Conservation (phyloP, 2,113 vertebrate genomes). For the Patagioenas fasciata region DNA sequence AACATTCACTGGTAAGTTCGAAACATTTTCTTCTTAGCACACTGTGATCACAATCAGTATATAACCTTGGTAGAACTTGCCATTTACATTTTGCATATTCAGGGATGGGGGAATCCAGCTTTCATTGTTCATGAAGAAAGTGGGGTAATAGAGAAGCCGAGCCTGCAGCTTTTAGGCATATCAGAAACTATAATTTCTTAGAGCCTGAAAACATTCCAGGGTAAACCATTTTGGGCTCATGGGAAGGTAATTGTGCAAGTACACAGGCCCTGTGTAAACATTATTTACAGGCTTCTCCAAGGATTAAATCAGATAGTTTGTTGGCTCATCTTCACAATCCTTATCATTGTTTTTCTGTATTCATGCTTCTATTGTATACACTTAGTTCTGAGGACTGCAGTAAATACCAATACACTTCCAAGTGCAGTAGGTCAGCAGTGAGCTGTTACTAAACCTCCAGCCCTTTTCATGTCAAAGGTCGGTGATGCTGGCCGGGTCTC, state of each 20-base stretch:
- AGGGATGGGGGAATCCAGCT: not conserved
- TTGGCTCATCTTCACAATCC: not conserved
- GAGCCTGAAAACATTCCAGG: conserved; percentile 2
- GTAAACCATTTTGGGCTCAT: not conserved
- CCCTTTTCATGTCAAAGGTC: not conserved
- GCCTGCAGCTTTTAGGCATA: not conserved
- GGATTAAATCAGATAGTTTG: not conserved
- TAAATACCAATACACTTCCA: not conserved
- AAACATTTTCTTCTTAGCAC: not conserved
- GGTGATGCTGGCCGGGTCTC: fast-evolving
- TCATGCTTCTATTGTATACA: not conserved
- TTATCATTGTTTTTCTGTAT: not conserved
- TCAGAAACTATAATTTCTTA: not conserved
- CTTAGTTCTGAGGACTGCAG: not conserved
- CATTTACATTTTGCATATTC: not conserved
- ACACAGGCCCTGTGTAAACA: conserved; percentile 27
- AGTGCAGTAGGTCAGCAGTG: not conserved
- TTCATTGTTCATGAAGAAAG: not conserved
- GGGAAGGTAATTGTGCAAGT: conserved; percentile 42
- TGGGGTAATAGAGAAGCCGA: not conserved
- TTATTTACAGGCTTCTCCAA: conserved; percentile 10
- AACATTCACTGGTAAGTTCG: not conserved
- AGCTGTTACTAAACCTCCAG: not conserved
- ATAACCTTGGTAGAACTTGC: not conserved
- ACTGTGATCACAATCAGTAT: not conserved